Evolutionary conservation across 2,797 vertebrate genomes (phyloP).

Genomic region (Euphonia xanthogaster): DNA sequence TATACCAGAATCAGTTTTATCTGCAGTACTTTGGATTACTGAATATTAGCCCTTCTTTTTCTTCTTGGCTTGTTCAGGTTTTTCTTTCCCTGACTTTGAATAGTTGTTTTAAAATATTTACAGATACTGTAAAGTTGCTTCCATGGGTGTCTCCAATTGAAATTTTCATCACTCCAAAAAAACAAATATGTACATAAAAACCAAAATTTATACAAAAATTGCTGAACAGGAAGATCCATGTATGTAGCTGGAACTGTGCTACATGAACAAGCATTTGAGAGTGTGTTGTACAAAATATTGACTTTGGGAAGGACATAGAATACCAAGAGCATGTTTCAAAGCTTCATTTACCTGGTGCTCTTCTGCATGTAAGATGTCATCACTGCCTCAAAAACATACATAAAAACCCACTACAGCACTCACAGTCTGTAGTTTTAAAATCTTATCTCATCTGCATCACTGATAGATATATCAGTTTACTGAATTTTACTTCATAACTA

Average conservation of each 20-base stretch:
- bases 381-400: not conserved
- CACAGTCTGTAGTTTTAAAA: not conserved
- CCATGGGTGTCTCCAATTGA: not conserved
- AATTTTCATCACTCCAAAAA: not conserved
- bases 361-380: not conserved
- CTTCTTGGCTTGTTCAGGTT: not conserved
- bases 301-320: not conserved
- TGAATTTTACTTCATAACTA: not conserved
- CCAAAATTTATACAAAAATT: not conserved
- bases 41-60: not conserved
- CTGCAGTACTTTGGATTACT: not conserved
- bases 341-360: not conserved
- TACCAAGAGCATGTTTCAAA: not conserved
- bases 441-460: not conserved
- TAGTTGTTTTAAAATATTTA: not conserved
- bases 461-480: not conserved
- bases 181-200: not conserved
- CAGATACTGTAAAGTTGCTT: not conserved
- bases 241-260: not conserved
- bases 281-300: not conserved
- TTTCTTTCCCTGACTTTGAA: not conserved
- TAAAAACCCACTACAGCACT: not conserved
- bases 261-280: not conserved
- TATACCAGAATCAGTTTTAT: not conserved
- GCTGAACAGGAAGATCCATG: not conserved